Conservation (phyloP, 1,140 invertebrate genomes). For the Arion vulgaris region DNA sequence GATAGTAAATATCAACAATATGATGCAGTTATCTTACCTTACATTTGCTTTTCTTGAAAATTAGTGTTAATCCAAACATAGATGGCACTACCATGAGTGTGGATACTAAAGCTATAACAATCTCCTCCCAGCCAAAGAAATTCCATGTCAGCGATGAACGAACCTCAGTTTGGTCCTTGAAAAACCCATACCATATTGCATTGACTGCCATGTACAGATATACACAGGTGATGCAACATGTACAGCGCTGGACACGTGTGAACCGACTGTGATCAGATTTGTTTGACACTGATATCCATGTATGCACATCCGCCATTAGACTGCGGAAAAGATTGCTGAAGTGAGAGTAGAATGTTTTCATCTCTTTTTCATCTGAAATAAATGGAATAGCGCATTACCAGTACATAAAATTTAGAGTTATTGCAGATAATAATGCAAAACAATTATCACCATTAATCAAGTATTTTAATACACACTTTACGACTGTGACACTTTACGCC, state of each 20-base stretch:
- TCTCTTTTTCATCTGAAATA: slow-evolving; percentile 44
- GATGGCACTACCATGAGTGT: slow-evolving; percentile 64
- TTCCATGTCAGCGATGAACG: slow-evolving; percentile 26
- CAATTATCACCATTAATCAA: no score
- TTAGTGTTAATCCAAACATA: slow-evolving; percentile 55
- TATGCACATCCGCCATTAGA: slow-evolving; percentile 61
- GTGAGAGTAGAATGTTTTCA: slow-evolving; percentile 50
- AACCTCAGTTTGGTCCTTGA: slow-evolving; percentile 50
- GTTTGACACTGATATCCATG: slow-evolving; percentile 66
- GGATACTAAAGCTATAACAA: slow-evolving; percentile 62
- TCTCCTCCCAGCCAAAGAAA: slow-evolving; percentile 64
- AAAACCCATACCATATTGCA: slow-evolving; percentile 68
- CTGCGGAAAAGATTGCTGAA: slow-evolving; percentile 48
- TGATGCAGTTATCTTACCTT: slow-evolving; percentile 52
- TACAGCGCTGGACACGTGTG: slow-evolving; percentile 66
- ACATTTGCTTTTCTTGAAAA: slow-evolving; percentile 65
- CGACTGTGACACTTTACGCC: no score
- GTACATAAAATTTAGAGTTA: not conserved
- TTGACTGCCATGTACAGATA: slow-evolving; percentile 65
- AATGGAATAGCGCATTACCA: not conserved
- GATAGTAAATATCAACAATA: no score
- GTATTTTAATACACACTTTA: no score
- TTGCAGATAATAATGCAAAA: no score
- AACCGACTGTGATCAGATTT: slow-evolving; percentile 65
- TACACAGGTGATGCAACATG: slow-evolving; percentile 63